phyloP scores from a whole-genome alignment of 2,888 invertebrate genomes.

The Tortrix viridana region DNA sequence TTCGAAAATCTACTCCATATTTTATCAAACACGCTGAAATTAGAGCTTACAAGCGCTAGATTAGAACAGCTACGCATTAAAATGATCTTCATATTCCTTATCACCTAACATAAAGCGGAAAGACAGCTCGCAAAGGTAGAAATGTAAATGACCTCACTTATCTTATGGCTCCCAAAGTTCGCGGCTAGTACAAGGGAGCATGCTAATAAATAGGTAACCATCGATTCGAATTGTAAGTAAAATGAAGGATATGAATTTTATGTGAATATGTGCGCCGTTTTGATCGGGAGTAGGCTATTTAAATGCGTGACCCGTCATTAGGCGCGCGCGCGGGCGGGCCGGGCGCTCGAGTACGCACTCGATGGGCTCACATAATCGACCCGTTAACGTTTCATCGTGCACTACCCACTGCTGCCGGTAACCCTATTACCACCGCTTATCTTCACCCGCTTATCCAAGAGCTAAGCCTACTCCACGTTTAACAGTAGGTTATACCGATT shows the following conservation, averaged over 20 bases:
- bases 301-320: conserved; percentile 81
- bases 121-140: conserved; percentile 23
- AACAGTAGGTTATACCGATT: conserved; percentile 35
- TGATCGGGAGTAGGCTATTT: conserved; percentile 72
- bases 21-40: not conserved
- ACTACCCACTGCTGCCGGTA: conserved; percentile 40
- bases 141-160: conserved; percentile 36
- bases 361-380: conserved; percentile 77
- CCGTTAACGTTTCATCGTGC: conserved; percentile 71
- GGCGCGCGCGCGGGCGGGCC: conserved; percentile 60
- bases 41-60: conserved; percentile 3
- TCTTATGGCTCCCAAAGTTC: conserved; percentile 30
- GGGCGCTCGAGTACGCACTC: conserved; percentile 62
- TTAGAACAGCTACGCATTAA: conserved; percentile 8
- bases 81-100: conserved; percentile 26
- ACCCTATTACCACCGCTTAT: conserved; percentile 58
- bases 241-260: conserved; percentile 58
- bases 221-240: conserved; percentile 51
- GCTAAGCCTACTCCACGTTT: conserved; percentile 21
- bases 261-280: conserved; percentile 65
- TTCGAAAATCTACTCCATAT: too few species aligned
- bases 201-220: conserved; percentile 33
- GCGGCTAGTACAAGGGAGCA: conserved; percentile 21
- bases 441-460: conserved; percentile 53
- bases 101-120: conserved; percentile 24